Base-by-base conservation (phyloP, 2,888 invertebrate genomes). In the Tolmerus cingulatus region DNA sequence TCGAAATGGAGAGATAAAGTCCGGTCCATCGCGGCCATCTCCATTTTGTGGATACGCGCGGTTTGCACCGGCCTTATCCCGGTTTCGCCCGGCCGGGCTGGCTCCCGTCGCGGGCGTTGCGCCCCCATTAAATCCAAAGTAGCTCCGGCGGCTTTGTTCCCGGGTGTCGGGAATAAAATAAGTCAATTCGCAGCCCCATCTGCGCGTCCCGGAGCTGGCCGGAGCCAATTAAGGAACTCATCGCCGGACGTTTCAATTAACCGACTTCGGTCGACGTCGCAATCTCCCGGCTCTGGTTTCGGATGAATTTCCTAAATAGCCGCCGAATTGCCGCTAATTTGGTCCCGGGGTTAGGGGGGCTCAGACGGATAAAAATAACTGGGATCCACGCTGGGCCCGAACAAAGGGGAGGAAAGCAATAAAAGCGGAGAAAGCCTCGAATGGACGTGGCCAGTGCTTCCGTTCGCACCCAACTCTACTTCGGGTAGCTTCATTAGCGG, bases 181-280 rank as follows among this genome's bases (percentile, higher is more conserved):
- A 81, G 51, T 81, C 81, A 51, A 81, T 81, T 81, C 81, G 81
- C 81, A 30, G 51, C 81, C 79, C 81, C 30, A 81, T 55, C 81
- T 23, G 30, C 81, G 40, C 8, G 30, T 30, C 30, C 8, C 81
- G 23, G 27, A 46, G 43, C 55, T 34, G n/a, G 76, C 30, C 16
- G 81, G 2, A 46, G 78, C 43, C 46, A 81, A 81, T 81, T 81
- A 81, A 55, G 23, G 81, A 23, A 34, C 81, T 81, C 55, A 81
- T 81, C 46, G 51, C 81, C 81, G 81, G 81, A 81, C 81, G 81
- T 81, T 81, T 81, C 81, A 81, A 81, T 81, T 81, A 81, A 81
- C 51, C 30, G 51, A 81, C 16, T 81, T 81, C 16, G 46, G 27
- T 27, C 51, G 79, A 81, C 16, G 51, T 81, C 79, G 51, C 66